These are phyloP conservation scores for Ptychodera flava DNA, from an alignment of 35 echinoderm and acorn worm genomes.

Conservation along the genomic window DNA sequence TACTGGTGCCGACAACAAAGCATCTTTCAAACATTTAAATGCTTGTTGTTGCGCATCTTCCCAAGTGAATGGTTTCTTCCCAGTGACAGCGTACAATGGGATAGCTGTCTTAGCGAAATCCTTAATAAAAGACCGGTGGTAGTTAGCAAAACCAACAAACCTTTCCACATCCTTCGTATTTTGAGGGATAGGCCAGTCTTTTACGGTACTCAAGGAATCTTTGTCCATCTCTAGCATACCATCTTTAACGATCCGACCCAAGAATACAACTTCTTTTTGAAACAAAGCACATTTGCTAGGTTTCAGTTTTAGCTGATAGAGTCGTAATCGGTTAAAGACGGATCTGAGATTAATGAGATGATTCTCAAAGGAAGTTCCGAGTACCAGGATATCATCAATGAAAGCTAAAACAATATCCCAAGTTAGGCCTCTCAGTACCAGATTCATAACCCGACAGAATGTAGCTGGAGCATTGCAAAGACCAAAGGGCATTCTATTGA, in stretches of 20 bases:
- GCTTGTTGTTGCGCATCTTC: background rate
- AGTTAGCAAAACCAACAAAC: slow-evolving; percentile 64
- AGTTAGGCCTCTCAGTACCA: slow-evolving; percentile 25
- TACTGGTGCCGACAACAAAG: background rate
- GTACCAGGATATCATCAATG: slow-evolving; percentile 37
- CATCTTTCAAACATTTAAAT: background rate
- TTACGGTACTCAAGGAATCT: background rate
- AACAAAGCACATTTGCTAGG: slow-evolving; percentile 22
- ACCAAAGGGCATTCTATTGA: slow-evolving; percentile 60
- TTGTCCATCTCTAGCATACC: slow-evolving; percentile 20
- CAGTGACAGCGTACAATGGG: slow-evolving; percentile 42
- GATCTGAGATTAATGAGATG: slow-evolving; percentile 12
- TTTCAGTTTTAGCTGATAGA: slow-evolving; percentile 19
- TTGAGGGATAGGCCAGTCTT: slow-evolving; percentile 18
- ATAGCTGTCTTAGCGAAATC: slow-evolving; percentile 43
- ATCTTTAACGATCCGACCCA: slow-evolving; percentile 6
- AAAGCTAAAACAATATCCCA: slow-evolving; percentile 37
- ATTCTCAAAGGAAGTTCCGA: slow-evolving; percentile 12
- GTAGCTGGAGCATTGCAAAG: slow-evolving; percentile 46
- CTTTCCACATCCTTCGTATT: slow-evolving; percentile 19
- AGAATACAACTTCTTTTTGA: slow-evolving; percentile 5
- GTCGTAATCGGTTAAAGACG: slow-evolving; percentile 15
- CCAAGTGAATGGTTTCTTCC: slow-evolving; percentile 17
- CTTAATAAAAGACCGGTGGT: slow-evolving; percentile 51
- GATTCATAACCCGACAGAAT: slow-evolving; percentile 55